Evolutionary conservation across 2,113 vertebrate genomes (phyloP), one percentile per base, ranked within the genome.

Genomic region (Caracal caracal): DNA sequence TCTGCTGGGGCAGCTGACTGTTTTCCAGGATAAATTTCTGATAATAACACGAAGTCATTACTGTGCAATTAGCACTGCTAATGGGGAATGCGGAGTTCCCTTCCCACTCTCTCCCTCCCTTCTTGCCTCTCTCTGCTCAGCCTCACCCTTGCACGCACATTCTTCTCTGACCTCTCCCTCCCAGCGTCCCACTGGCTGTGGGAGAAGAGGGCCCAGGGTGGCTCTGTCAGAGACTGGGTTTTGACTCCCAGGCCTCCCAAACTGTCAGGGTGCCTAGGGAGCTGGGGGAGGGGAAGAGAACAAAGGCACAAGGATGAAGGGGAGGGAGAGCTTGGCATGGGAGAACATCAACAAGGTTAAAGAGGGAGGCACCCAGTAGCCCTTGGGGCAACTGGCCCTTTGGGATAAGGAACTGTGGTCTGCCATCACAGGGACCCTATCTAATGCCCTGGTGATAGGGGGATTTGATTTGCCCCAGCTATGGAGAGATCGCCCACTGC

Each of bases 21-120:
- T 97, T 98, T 98, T 97, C 95, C 90, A 94, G 94, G 93, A 96
- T 96, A 96, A 78, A 93, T 97, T 97, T 97, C 97, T 97, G 96
- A 89, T 95, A 92, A 95, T 97, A 97, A 96, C 84, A 95, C 79
- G 19, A 88, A 95, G 96, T 95, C 96, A 97, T 98, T 97, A 97
- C 89, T 88, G 89, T 80, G 93, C 97, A 97, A 95, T 98, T 95
- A 97, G 83, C 26, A 3, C 90, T 59, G 92, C 92, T 98, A 88
- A 97, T 95, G 92, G 93, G 71, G 91, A 95, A 75, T 75, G 81
- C 37, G 12, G 26, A 33, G 56, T 93, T 93, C 40, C 78, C 86
- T 86, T 76, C 91, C 83, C 53, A 33, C 49, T 66, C 13, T 10
- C 61, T n/a, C 43, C 43, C 40, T 11, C 61, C 73, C 35, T 43